phyloP scores from a whole-genome alignment of 2,113 vertebrate species.

The Uropsilus gracilis region DNA sequence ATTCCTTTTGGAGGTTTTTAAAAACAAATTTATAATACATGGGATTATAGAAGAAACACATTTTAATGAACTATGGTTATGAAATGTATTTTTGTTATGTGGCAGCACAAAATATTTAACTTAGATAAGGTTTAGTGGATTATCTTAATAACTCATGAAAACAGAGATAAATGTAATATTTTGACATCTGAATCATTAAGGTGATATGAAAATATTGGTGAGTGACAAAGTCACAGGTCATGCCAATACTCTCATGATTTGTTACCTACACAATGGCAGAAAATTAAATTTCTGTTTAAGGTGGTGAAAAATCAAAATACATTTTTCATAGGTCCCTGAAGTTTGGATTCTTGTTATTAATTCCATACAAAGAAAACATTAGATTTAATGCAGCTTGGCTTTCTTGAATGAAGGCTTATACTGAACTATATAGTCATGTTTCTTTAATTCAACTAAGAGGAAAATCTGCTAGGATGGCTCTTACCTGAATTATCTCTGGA shows the following conservation, averaged over 20 bases:
- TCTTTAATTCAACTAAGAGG: constrained; percentile 24
- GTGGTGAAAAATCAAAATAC: background rate
- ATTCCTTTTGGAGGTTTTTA: background rate
- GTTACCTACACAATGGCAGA: background rate
- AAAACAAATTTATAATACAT: background rate
- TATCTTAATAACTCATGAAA: background rate
- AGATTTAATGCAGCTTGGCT: background rate
- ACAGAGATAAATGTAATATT: background rate
- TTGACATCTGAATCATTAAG: background rate
- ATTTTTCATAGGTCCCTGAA: background rate
- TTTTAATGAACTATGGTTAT: background rate
- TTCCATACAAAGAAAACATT: background rate
- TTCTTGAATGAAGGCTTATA: constrained; percentile 20
- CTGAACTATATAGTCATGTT: background rate
- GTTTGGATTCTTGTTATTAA: background rate
- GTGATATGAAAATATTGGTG: background rate
- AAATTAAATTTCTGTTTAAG: constrained; percentile 41
- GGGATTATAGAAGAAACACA: constrained; percentile 3
- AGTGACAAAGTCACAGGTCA: background rate
- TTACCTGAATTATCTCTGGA: constrained; percentile 97
- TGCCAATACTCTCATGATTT: background rate
- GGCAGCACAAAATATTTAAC: background rate
- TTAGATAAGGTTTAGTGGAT: background rate
- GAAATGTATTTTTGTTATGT: background rate
- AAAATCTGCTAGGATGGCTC: background rate